phyloP scores from a whole-genome alignment of 1,140 invertebrate genomes.

The Hylaeus anthracinus region DNA sequence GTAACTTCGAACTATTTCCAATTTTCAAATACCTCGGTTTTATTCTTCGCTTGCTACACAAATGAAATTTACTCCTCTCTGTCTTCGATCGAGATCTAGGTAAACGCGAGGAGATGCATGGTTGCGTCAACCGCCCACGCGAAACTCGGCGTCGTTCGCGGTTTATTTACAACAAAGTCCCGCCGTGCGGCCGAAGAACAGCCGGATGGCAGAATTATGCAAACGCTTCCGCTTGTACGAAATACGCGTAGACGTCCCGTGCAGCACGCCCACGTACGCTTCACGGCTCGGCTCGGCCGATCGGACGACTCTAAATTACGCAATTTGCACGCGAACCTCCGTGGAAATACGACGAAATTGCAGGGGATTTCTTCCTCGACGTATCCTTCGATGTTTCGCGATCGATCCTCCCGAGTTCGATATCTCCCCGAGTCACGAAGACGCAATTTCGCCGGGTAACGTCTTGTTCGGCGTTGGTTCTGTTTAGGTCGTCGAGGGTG shows the following conservation, averaged over 20 bases:
- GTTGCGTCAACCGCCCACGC: background rate
- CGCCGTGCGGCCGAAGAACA: background rate
- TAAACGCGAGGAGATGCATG: background rate
- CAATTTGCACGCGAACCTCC: conserved; percentile 50
- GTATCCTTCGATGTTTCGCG: background rate
- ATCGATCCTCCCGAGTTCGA: conserved; percentile 7
- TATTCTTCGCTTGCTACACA: no score
- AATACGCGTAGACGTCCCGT: background rate
- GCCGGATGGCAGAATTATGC: conserved; percentile 44
- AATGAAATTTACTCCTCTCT: no score
- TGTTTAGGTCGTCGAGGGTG: background rate
- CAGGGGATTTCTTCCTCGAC: background rate
- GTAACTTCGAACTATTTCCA: no score
- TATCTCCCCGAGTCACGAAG: conserved; percentile 29
- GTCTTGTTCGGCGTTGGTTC: background rate
- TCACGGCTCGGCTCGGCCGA: conserved; percentile 38
- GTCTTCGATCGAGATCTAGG: background rate
- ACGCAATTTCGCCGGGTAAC: background rate
- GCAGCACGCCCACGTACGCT: background rate
- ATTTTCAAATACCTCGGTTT: no score
- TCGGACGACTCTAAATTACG: conserved; percentile 48
- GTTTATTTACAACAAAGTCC: conserved; percentile 14
- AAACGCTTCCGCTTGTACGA: conserved; percentile 35
- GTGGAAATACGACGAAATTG: conserved; percentile 44
- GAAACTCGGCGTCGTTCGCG: background rate